phyloP scores from a whole-genome alignment of 1,140 invertebrate species.

The Achatina immaculata region DNA sequence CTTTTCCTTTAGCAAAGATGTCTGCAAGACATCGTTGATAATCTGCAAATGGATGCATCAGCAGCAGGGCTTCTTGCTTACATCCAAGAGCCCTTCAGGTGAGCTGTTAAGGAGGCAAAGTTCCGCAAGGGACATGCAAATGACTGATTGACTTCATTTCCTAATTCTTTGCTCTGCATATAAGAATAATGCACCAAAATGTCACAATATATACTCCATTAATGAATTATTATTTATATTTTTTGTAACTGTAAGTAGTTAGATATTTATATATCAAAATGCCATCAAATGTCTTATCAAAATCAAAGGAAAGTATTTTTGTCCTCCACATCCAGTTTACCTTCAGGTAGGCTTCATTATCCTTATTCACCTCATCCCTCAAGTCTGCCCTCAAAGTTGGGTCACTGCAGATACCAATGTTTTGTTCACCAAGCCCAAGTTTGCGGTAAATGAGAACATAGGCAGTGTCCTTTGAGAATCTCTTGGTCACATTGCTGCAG shows the following conservation, averaged over 20 bases:
- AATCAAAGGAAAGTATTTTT: not conserved
- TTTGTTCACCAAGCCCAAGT: constrained; percentile 44
- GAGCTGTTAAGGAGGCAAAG: too few species aligned
- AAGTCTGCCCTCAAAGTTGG: constrained; percentile 70
- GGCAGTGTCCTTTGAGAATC: constrained; percentile 81
- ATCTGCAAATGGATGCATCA: too few species aligned
- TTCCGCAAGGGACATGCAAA: too few species aligned
- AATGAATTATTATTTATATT: not conserved
- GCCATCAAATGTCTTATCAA: not conserved
- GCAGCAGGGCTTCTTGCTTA: too few species aligned
- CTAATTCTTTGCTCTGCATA: not conserved
- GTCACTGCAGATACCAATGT: constrained; percentile 45
- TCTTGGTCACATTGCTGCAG: constrained; percentile 71
- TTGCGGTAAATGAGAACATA: constrained; percentile 85
- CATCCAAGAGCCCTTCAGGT: too few species aligned
- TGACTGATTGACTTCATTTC: too few species aligned
- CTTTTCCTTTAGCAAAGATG: too few species aligned
- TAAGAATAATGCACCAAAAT: not conserved
- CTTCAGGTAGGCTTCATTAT: constrained; percentile 69
- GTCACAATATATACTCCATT: not conserved
- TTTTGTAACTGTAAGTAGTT: not conserved
- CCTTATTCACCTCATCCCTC: constrained; percentile 71
- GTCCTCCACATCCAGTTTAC: constrained; percentile 44
- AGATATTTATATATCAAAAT: not conserved
- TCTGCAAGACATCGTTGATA: too few species aligned